Base-by-base conservation (phyloP, 2,113 vertebrate genomes). In the Prietella phreatophila region DNA sequence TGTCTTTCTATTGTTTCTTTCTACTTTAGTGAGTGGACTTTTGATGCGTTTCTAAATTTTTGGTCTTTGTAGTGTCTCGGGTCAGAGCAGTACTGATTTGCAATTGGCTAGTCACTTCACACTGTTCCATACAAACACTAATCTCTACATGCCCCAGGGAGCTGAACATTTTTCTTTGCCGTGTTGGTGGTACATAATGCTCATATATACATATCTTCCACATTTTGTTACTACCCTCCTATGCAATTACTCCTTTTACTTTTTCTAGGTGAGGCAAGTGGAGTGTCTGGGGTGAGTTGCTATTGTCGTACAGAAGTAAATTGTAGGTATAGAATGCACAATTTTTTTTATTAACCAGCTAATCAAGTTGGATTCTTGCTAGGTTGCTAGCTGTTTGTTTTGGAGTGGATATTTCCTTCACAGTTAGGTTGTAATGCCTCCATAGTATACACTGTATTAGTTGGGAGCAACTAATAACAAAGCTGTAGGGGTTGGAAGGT, bases 61-160 rank as follows among this genome's bases (percentile, higher is more conserved):
- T 2, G 27, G 33, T 56, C 14, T 25, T 61, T 9, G 2, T 58
- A 36, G 55, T 9, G 3, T 58, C 53, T 36, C 19, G 13, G 39
- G 80, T 42, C 27, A 61, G 30, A 82, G 80, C 33, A 42, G 5
- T 82, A 61, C 33, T 39, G 56, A 2, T 5, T 33, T 82, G 33
- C 33, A 56, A 42, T 82, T 61, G 33, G 33, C 56, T 82, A 60
- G 36, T 82, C 80, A 82, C 80, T 61, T 82, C 7, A 56, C 13
- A 82, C 61, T 82, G 80, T 61, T 82, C 56, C 61, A 82, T 61
- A 82, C 56, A 61, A 27, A 60, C 80, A 61, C 61, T 61, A 82
- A 82, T 82, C 80, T 82, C 55, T 82, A 42, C 56, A 82, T 39
- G 22, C 56, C 56, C 33, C 33, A 25, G 56, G 5, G 36, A 82